These are phyloP conservation scores for Drosophila virilis DNA, from an alignment of 1,140 invertebrate genomes.

Conservation along the genomic window DNA sequence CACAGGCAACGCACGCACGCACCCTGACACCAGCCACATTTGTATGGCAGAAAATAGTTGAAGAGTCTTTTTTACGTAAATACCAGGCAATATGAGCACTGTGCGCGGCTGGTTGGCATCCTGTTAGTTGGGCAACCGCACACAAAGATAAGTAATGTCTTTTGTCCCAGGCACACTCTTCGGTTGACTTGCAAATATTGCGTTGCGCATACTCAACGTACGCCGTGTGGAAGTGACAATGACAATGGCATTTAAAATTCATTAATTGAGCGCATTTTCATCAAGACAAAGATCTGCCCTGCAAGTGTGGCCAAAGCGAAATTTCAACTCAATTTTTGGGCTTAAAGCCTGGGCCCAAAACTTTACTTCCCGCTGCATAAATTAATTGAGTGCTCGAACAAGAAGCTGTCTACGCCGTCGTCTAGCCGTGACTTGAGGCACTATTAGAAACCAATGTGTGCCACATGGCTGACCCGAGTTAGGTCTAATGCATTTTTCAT, in stretches of 20 bases:
- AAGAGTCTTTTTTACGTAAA: too few species aligned
- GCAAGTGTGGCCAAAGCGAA: conserved; percentile 21
- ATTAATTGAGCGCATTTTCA: conserved; percentile 77
- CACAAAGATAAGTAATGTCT: conserved; percentile 57
- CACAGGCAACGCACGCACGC: conserved; percentile 57
- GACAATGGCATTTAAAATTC: conserved; percentile 76
- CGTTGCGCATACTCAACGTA: conserved; percentile 68
- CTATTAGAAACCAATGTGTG: conserved; percentile 64
- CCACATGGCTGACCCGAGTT: conserved; percentile 26
- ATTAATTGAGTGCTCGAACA: conserved; percentile 73
- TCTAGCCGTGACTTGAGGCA: conserved; percentile 37
- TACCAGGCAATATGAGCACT: conserved; percentile 11
- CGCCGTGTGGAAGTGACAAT: conserved; percentile 58
- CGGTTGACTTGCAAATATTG: conserved; percentile 74
- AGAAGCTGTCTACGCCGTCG: conserved; percentile 28
- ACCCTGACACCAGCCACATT: conserved; percentile 36
- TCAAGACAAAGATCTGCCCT: conserved; percentile 21
- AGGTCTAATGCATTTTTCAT: conserved; percentile 76
- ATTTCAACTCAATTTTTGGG: conserved; percentile 25
- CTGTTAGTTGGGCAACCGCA: conserved; percentile 37
- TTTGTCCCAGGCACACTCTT: conserved; percentile 42
- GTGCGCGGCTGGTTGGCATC: conserved; percentile 34
- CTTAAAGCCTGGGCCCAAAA: conserved; percentile 37
- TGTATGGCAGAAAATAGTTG: too few species aligned
- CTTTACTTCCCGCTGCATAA: conserved; percentile 73